Evolutionary conservation across 2,113 vertebrate species (phyloP), one percentile per base, ranked within the genome.

Genomic region (Dermatemys mawii): DNA sequence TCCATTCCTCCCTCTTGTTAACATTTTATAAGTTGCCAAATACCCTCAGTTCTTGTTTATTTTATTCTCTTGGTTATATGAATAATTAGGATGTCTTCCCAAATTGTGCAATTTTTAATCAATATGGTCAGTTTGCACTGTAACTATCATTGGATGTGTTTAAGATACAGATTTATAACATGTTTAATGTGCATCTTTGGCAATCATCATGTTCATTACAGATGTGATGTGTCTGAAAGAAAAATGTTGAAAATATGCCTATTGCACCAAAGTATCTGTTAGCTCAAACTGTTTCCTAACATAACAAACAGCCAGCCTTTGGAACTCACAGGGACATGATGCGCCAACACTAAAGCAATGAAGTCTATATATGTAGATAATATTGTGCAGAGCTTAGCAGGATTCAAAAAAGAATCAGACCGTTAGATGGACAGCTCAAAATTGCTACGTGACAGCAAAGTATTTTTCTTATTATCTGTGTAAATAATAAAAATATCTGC

Each of bases 11-110:
- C 49, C 51, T n/a, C 32, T 29, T 26, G 44, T 13, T 87, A 38
- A 17, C 50, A 6, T 88, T 89, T 87, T 83, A 2, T 1, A 87
- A 75, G 92, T 84, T 85, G 54, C 63, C 63, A 60, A 26, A 95
- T 93, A 95, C 92, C 92, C 89, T 92, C 94, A 49, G 82, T 1
- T 83, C 41, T 17, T 19, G 12, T 78, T 87, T 26, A 4, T 82
- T 91, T 95, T 95, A 93, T 93, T 96, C 93, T 95, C 54, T 94
- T 12, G 49, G 78, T 96, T 84, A 85, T 27, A 9, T 90, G 81
- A 93, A 7, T 2, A 78, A 92, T 48, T 91, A 60, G 91, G 63
- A 29, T 85, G 88, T 80, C 90, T 89, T 95, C 95, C 83, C 50
- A 7, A 0, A 88, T 86, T 16, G 21, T 53, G 17, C 32, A 80